Evolutionary conservation across 1,140 invertebrate species (phyloP), one percentile per base, ranked within the genome.

Genomic region (Neelides sp.): DNA sequence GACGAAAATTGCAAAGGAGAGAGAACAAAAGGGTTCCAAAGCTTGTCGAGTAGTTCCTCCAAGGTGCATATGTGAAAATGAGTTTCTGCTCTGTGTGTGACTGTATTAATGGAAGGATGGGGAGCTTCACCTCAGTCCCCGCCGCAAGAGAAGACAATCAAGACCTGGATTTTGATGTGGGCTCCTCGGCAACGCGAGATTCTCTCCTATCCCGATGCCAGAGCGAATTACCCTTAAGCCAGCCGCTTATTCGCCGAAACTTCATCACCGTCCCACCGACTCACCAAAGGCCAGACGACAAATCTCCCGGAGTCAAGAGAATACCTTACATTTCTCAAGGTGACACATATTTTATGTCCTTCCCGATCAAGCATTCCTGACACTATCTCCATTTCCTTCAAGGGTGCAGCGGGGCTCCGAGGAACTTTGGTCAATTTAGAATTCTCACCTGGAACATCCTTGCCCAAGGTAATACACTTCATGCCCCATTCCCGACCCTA

Each of bases 371-470:
- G 17, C n/a, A 42, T 24, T 34, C 51, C 17, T 32, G 28, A 15
- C 28, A 34, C 1, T 44, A 48, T 20, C 37, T 17, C 10, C 24
- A 28, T 2, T 4, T 15, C 4, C 30, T 41, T 28, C 35, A 68
- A 64, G 52, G 64, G 67, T 36, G 65, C 65, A 26, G 57, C 64
- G 20, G 63, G 39, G 40, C 63, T 58, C 55, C 64, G 59, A 20
- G 58, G 23, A 48, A 23, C 47, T 10, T 37, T 37, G 30, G 34
- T 51, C 28, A 40, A 30, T 57, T 83, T 49, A 68, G 80, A 55
- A 61, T 84, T 17, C 71, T 84, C 57, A 81, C 83, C 59, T 84
- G 82, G 81, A 84, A 84, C 64, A 72, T 83, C 54, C 65, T 84
- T 4, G 79, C 82, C 13, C 80, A 84, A 75, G 78, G 81, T 83